Percentiles rank a stretch among this genome's conserved stretches.
Conservation (phyloP, 2,113 vertebrate species). For the Caranx ignobilis region DNA sequence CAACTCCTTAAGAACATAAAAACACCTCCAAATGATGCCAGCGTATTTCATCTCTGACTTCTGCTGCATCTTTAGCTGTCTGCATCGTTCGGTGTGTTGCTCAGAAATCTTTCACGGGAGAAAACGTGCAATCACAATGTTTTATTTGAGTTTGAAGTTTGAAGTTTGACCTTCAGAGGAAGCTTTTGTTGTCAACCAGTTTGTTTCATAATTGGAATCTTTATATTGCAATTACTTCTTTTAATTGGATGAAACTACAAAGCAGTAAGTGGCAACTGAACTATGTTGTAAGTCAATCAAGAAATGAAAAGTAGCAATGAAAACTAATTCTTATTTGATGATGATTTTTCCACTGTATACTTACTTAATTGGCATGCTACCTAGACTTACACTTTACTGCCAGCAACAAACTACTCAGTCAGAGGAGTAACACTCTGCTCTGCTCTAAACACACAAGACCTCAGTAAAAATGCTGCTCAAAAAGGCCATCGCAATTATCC, state of each 20-base stretch:
- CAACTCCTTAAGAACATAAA: neutral
- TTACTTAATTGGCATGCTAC: no score
- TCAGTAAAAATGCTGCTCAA: neutral
- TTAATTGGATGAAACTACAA: no score
- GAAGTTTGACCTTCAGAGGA: constrained; percentile 14
- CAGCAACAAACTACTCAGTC: neutral
- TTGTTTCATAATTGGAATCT: neutral
- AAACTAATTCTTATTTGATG: no score
- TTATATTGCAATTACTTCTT: no score
- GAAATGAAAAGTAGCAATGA: no score
- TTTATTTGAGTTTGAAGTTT: neutral
- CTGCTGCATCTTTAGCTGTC: neutral
- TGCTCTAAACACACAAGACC: neutral
- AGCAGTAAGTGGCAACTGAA: no score
- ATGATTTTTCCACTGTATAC: no score
- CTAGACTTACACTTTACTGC: neutral
- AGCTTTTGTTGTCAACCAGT: neutral
- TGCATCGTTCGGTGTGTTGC: constrained; percentile 25
- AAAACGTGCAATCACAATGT: constrained; percentile 34
- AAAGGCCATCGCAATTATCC: neutral
- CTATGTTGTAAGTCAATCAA: no score
- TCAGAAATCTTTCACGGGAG: neutral
- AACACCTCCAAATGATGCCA: neutral
- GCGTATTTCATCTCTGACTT: constrained; percentile 7
- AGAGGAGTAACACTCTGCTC: neutral